phyloP scores from a whole-genome alignment of 2,888 invertebrate genomes.

The Zaprionus obscuricornis region DNA sequence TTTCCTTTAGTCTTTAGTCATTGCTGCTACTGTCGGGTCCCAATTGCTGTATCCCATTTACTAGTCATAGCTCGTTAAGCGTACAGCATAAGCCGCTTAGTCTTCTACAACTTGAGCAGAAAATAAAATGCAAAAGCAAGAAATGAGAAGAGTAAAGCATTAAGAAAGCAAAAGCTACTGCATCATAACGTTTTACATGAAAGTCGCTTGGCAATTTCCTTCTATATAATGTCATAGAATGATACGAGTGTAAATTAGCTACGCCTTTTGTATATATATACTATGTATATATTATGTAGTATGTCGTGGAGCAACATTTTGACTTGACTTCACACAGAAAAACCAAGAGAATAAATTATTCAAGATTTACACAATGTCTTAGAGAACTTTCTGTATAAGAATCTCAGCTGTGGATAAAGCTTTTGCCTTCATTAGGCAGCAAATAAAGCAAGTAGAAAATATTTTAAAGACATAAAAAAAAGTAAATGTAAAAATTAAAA shows the following conservation, averaged over 20 bases:
- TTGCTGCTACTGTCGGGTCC: neutral
- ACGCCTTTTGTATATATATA: conserved; percentile 6
- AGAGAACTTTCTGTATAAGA: neutral
- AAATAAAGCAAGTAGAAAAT: too few species aligned
- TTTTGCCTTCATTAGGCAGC: conserved; percentile 4
- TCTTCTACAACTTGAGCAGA: too few species aligned
- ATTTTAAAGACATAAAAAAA: too few species aligned
- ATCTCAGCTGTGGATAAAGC: conserved; percentile 3
- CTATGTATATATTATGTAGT: conserved; percentile 12
- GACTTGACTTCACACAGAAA: too few species aligned
- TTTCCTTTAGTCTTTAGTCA: neutral
- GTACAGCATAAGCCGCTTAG: conserved; percentile 51
- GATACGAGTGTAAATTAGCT: conserved; percentile 39
- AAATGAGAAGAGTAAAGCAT: neutral
- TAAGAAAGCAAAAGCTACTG: too few species aligned
- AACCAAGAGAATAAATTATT: conserved; percentile 15
- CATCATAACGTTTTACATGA: too few species aligned
- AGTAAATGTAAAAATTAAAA: too few species aligned
- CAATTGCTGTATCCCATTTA: conserved; percentile 20
- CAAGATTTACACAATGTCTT: conserved; percentile 5
- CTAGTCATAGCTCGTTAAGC: conserved; percentile 37
- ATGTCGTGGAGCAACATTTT: too few species aligned
- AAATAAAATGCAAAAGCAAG: too few species aligned
- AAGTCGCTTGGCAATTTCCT: conserved; percentile 35
- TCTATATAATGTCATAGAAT: conserved; percentile 14